Evolutionary conservation across 2,797 vertebrate genomes (phyloP).

Genomic region (Arctocebus calabarensis): DNA sequence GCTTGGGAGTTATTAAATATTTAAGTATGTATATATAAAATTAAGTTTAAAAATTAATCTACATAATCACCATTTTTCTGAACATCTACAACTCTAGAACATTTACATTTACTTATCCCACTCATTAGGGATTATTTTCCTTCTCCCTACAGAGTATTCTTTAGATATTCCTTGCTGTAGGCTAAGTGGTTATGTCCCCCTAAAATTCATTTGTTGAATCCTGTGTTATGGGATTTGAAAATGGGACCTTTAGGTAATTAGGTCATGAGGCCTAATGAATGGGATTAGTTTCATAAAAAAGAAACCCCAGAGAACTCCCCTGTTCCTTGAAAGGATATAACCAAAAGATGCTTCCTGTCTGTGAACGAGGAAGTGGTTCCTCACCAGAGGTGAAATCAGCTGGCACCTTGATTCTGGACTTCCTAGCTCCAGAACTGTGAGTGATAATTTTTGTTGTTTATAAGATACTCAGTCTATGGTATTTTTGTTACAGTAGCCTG

Average conservation of each 20-base stretch:
- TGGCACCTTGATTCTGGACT: not conserved
- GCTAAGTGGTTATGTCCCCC: not conserved
- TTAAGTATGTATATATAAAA: not conserved
- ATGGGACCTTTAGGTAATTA: not conserved
- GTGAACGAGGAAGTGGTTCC: not conserved
- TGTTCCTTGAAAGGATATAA: not conserved
- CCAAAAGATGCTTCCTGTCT: not conserved
- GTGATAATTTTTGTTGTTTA: not conserved
- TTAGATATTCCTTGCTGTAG: not conserved
- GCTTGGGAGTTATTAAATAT: not conserved
- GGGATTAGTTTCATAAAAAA: not conserved
- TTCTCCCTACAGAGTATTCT: not conserved
- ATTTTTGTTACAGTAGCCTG: not conserved
- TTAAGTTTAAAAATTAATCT: not conserved
- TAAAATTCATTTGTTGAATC: not conserved
- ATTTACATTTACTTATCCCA: not conserved
- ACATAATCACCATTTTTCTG: not conserved
- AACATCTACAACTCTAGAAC: not conserved
- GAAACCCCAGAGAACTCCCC: not conserved
- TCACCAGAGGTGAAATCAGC: not conserved
- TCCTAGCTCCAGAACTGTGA: not conserved
- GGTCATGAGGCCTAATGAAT: not conserved
- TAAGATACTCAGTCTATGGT: not conserved
- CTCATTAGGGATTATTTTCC: not conserved
- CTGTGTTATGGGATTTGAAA: not conserved